Conservation (phyloP, 2,888 invertebrate genomes). For the Drosophila subquinaria region DNA sequence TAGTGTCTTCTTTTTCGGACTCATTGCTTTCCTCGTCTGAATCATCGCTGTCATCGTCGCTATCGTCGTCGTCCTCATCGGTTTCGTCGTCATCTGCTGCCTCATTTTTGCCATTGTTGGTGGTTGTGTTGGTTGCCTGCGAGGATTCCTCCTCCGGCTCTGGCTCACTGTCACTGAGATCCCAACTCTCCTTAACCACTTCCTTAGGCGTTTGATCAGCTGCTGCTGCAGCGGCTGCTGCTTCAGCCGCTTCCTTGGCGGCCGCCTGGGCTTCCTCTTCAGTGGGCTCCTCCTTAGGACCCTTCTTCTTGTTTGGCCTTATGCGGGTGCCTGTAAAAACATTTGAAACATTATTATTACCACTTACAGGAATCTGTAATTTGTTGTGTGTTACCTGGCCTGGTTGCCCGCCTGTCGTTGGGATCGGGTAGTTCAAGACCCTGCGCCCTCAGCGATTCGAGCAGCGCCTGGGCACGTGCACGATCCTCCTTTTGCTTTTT, state of each 20-base stretch:
- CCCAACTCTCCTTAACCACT: slow-evolving; percentile 93
- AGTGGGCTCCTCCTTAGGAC: slow-evolving; percentile 85
- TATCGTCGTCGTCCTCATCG: slow-evolving; percentile 76
- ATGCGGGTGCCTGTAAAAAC: slow-evolving; percentile 89
- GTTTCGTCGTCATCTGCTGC: slow-evolving; percentile 33
- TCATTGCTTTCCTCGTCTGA: slow-evolving; percentile 69
- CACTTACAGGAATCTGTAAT: no score
- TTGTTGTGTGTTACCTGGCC: slow-evolving; percentile 84
- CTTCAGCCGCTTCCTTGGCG: slow-evolving; percentile 80
- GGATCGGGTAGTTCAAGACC: slow-evolving; percentile 93
- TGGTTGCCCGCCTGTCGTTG: slow-evolving; percentile 87
- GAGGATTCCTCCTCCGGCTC: slow-evolving; percentile 86
- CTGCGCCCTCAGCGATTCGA: slow-evolving; percentile 95
- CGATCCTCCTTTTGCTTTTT: slow-evolving; percentile 97
- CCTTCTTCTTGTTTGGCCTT: slow-evolving; percentile 90
- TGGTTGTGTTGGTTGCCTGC: slow-evolving; percentile 84
- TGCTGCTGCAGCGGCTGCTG: slow-evolving; percentile 61
- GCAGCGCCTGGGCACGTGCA: slow-evolving; percentile 94
- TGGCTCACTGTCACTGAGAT: slow-evolving; percentile 88
- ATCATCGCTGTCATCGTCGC: slow-evolving; percentile 86
- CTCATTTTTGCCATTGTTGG: slow-evolving; percentile 69
- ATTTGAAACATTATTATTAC: background rate
- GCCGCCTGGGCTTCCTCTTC: slow-evolving; percentile 78
- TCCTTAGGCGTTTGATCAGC: slow-evolving; percentile 60
- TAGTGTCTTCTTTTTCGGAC: slow-evolving; percentile 82